Evolutionary conservation across 2,113 vertebrate genomes (phyloP).

Genomic region (Zosterops hypoxanthus): DNA sequence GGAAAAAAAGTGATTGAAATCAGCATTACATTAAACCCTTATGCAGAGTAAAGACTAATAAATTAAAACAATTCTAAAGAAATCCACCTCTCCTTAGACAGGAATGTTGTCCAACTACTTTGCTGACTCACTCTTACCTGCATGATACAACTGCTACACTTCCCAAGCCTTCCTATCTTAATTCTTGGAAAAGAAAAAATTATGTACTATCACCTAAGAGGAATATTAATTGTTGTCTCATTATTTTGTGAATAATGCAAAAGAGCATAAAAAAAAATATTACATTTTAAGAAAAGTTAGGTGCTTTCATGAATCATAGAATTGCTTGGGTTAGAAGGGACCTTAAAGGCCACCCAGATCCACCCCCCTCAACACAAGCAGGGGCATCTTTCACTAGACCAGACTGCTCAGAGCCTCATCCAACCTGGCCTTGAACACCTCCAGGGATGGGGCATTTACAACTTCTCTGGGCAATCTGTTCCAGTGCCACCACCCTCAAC

Average conservation of each 20-base stretch:
- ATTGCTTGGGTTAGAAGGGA: neutral
- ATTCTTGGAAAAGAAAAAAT: slow-evolving; percentile 22
- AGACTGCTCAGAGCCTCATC: neutral
- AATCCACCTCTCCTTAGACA: neutral
- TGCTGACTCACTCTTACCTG: neutral
- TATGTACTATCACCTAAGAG: neutral
- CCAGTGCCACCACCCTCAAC: neutral
- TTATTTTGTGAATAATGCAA: neutral
- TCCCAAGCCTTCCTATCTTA: neutral
- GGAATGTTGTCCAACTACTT: neutral
- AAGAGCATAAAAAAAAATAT: slow-evolving; percentile 6
- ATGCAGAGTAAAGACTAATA: neutral
- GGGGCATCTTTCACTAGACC: neutral
- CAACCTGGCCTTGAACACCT: neutral
- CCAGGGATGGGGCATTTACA: no score
- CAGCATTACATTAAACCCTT: slow-evolving; percentile 28
- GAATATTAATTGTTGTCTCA: neutral
- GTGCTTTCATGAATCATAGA: neutral
- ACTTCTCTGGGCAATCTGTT: neutral
- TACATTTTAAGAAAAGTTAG: neutral
- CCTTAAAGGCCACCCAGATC: neutral
- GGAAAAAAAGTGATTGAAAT: neutral
- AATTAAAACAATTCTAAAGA: neutral
- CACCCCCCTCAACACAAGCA: accelerated
- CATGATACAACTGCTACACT: neutral